phyloP scores from a whole-genome alignment of 1,140 invertebrate species.

The Oscheius sp. region DNA sequence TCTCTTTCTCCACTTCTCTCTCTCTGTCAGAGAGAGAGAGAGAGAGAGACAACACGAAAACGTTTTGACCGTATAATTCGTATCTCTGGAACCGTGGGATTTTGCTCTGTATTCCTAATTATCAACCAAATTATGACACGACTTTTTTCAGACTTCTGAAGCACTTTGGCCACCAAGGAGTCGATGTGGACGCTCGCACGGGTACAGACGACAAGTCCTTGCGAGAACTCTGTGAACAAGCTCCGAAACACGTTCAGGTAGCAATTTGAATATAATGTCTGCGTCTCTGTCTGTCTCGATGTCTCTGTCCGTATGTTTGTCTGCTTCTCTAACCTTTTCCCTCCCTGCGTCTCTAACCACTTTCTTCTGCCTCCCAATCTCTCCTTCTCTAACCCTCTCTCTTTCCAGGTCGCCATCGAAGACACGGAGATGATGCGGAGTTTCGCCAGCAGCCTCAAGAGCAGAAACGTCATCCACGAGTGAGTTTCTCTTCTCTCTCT shows the following conservation, averaged over 20 bases:
- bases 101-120: neutral
- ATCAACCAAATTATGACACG: neutral
- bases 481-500: constrained; percentile 14
- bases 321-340: neutral
- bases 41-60: too few species aligned
- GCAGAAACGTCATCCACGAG: constrained; percentile 1
- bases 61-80: too few species aligned
- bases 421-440: neutral
- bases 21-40: too few species aligned
- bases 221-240: neutral
- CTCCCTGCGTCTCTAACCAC: neutral
- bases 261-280: neutral
- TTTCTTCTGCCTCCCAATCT: neutral
- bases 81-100: too few species aligned
- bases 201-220: neutral
- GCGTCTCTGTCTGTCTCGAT: too few species aligned
- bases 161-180: neutral
- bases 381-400: neutral
- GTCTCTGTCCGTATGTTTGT: too few species aligned
- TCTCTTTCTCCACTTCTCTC: too few species aligned
- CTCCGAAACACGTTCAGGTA: neutral
- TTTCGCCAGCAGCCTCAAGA: neutral
- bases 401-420: neutral
- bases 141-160: constrained; percentile 3
- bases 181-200: neutral